Evolutionary conservation across 2,113 vertebrate genomes (phyloP).

Genomic region (Scomber scombrus): DNA sequence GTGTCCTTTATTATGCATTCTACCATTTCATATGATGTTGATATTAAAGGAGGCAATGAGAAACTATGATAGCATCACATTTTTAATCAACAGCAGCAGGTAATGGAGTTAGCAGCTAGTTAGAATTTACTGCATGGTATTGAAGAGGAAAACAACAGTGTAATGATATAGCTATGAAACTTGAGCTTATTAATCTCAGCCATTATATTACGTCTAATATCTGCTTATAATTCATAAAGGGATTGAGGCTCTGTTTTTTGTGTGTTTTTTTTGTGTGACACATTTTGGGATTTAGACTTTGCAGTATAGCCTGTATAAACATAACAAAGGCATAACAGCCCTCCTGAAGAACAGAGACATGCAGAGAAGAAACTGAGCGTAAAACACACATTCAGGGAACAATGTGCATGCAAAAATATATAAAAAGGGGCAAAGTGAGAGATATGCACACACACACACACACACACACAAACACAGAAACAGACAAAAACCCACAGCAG

Average conservation of each 20-base stretch:
- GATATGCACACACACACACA: constrained; percentile 3
- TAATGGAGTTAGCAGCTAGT: constrained; percentile 44
- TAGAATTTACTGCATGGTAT: constrained; percentile 23
- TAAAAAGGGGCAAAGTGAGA: background rate
- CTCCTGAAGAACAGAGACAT: background rate
- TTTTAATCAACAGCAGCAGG: constrained; percentile 40
- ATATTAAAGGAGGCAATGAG: constrained; percentile 41
- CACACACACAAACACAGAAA: constrained; percentile 1
- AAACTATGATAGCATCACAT: background rate
- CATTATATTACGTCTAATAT: background rate
- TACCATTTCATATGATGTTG: background rate
- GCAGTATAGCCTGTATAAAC: background rate
- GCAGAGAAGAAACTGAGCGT: background rate
- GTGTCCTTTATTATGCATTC: background rate
- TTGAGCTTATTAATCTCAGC: constrained; percentile 31
- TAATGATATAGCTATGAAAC: constrained; percentile 58
- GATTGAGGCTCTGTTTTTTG: no score
- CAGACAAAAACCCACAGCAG: constrained; percentile 8
- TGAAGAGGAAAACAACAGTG: constrained; percentile 43
- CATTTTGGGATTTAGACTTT: background rate
- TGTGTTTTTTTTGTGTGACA: background rate
- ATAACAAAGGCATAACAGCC: no score
- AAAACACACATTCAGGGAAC: background rate
- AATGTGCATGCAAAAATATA: background rate
- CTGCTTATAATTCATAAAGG: constrained; percentile 19